Evolutionary conservation across 2,113 vertebrate species (phyloP), one percentile per base, ranked within the genome.

Genomic region (Phainopepla nitens): DNA sequence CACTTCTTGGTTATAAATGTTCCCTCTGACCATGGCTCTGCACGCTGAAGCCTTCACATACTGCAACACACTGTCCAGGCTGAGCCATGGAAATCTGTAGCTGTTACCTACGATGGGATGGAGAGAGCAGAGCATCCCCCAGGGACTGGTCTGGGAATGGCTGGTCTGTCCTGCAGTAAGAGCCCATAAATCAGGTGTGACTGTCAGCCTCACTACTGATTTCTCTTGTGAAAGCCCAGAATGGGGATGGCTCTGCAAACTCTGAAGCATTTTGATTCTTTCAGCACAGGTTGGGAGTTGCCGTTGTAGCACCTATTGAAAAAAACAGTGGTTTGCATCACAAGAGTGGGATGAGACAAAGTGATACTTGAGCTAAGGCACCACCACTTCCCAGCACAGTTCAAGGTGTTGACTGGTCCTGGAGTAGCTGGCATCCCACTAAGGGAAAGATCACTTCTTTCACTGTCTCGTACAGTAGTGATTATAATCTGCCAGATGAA

Each of bases 401-500:
- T 91, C 66, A 73, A 85, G 90, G 87, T 80, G 93, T 69, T 96
- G 92, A 94, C 57, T 94, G 85, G 47, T 72, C 35, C 62, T 64
- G 60, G 87, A 77, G 76, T 21, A 80, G 42, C 82, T 94, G 94
- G 84, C 82, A 94, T 64, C 18, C 56, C 0, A 0, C 50, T 91
- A 17, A 33, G 76, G 72, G 49, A 72, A 80, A 89, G 77, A 88
- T 82, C 35, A 60, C 41, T 88, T 87, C 75, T 95, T 86, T 97
- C 92, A 90, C 60, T 90, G 60, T 80, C 85, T 93, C 1, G 0
- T 75, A 60, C 47, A 88, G 54, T 15, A 39, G 82, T 57, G 85
- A 96, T 91, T 83, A 77, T 49, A 83, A 94, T 96, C 92, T 96
- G 45, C 54, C 57, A 77, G 79, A 96, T 90, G 75, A 96, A 88